Conservation (phyloP, 2,797 vertebrate species). For the Psittacula derbiana region DNA sequence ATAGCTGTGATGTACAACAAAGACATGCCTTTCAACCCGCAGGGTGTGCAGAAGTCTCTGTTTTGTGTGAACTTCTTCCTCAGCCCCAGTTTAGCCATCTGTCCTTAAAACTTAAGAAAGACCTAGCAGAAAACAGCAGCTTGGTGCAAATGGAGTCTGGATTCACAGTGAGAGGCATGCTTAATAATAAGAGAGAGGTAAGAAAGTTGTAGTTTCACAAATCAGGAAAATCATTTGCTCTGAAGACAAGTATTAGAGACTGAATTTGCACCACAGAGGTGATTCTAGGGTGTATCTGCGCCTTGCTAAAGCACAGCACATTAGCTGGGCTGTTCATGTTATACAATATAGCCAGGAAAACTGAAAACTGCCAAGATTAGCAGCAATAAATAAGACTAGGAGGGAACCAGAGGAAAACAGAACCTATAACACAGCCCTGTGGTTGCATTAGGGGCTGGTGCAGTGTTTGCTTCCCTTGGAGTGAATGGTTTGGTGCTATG, state of each 20-base stretch:
- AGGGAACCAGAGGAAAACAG: not conserved
- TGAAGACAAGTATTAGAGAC: not conserved
- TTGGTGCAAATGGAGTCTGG: not conserved
- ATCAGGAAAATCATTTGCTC: not conserved
- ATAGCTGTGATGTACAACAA: not conserved
- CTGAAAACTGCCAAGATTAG: not conserved
- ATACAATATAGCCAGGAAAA: not conserved
- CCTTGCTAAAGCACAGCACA: not conserved
- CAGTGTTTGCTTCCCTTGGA: not conserved
- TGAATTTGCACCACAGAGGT: not conserved
- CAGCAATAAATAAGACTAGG: not conserved
- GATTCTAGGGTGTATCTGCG: not conserved
- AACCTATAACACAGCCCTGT: not conserved
- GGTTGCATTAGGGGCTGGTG: not conserved
- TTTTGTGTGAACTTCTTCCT: constrained; percentile 29
- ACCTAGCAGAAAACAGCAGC: not conserved
- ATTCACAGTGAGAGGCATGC: not conserved
- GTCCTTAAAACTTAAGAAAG: not conserved
- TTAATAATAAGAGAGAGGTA: not conserved
- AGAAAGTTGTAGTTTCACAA: not conserved
- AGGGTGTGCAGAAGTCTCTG: not conserved
- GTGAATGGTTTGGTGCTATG: not conserved
- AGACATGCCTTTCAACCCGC: constrained; percentile 1
- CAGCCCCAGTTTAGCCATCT: constrained; percentile 49
- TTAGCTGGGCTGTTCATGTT: not conserved